Evolutionary conservation across 1,140 invertebrate genomes (phyloP), one percentile per base, ranked within the genome.

Genomic region (Diabrotica undecimpunctata): DNA sequence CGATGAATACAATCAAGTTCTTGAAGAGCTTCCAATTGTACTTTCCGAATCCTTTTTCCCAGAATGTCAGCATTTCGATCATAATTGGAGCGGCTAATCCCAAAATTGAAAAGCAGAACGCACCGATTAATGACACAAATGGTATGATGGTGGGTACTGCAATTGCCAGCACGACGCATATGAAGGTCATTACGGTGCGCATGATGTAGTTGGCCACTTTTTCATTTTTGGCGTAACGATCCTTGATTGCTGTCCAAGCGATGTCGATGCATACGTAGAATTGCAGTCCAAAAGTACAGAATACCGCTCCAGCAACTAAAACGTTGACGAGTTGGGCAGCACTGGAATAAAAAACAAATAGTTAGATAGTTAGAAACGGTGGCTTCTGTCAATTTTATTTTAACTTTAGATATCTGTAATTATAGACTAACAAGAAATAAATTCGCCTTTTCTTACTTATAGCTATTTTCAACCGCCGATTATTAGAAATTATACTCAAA

Each of bases 261-360:
- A 93, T 93, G 74, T 93, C 91, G 14, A 93, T 79, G 75, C 95
- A 96, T 1, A 99, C 95, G 79, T 94, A 99, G 75, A 97, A 94
- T 80, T 99, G 96, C 51, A 99, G 84, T n/a, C 92, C 94, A 78
- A 96, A 98, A 0, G 94, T 95, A 75, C 94, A 91, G 76, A 91
- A 97, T 4, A 98, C 93, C 2, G 94, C 92, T 10, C 96, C 74
- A 0, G 87, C 91, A 75, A 98, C 95, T 46, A 94, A 81, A 50
- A 97, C 80, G 79, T 94, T 90, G 0, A 97, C 94, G 38, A 87
- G 80, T 83, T 95, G 89, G 37, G 94, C 92, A 10, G 91, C 82
- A 72, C 93, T 95, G 82, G 67, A 84, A 81, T 66, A 66, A 70
- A 54, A 62, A 60, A 12, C 41, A 25, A 25, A 25, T n/a, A n/a